Percentiles rank a stretch among this genome's conserved stretches.
phyloP scores from a whole-genome alignment of 2,888 invertebrate species.

The Amphipoea lucens region DNA sequence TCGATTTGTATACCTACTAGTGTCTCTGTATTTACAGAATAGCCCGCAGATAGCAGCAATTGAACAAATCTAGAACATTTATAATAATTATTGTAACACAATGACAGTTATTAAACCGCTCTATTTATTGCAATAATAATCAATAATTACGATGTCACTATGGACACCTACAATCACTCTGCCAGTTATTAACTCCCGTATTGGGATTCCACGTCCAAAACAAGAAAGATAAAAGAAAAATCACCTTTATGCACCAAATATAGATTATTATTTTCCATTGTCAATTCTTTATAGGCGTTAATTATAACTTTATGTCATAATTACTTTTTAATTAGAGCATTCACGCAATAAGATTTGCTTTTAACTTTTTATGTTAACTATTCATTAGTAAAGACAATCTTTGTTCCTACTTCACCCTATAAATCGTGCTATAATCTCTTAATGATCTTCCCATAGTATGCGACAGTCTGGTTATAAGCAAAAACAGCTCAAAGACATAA shows the following conservation, averaged over 20 bases:
- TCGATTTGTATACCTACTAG: neutral
- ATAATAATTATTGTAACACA: neutral
- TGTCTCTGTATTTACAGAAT: neutral
- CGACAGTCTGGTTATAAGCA: slow-evolving; percentile 59
- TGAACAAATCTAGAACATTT: neutral
- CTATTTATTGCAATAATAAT: slow-evolving; percentile 3
- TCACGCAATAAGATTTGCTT: neutral
- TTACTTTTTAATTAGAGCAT: slow-evolving; percentile 22
- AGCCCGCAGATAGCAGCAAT: no score
- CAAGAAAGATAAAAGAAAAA: slow-evolving; percentile 28
- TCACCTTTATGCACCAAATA: slow-evolving; percentile 39
- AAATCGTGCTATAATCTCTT: slow-evolving; percentile 49
- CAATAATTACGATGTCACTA: slow-evolving; percentile 31
- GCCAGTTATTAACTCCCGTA: slow-evolving; percentile 11
- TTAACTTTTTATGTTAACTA: slow-evolving; percentile 12
- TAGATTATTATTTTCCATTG: slow-evolving; percentile 35
- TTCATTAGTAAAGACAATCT: slow-evolving; percentile 34
- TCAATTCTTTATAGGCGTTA: slow-evolving; percentile 25
- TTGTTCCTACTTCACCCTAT: slow-evolving; percentile 14
- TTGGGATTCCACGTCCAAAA: slow-evolving; percentile 28
- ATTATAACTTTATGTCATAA: slow-evolving; percentile 7
- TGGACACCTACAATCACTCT: slow-evolving; percentile 34
- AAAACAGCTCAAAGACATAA: slow-evolving; percentile 72
- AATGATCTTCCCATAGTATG: slow-evolving; percentile 59
- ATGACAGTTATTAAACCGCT: neutral